These are phyloP conservation scores for Euzophera pinguis DNA, from an alignment of 2,888 invertebrate genomes.

Conservation along the genomic window DNA sequence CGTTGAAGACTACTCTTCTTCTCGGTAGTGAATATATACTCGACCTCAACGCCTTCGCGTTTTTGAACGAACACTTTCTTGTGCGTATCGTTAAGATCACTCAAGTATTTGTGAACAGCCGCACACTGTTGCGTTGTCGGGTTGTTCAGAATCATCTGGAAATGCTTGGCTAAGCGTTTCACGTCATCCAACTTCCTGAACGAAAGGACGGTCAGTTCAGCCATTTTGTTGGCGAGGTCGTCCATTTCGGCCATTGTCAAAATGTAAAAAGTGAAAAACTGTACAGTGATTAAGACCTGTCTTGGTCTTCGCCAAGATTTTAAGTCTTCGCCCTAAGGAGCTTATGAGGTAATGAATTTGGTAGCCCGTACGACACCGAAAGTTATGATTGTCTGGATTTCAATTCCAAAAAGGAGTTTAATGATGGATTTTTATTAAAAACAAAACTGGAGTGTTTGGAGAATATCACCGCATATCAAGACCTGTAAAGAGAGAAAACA, in stretches of 20 bases:
- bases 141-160: constrained; percentile 54
- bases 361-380: constrained; percentile 31
- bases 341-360: constrained; percentile 20
- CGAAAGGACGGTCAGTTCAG: constrained; percentile 57
- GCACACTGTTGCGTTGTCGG: constrained; percentile 50
- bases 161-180: constrained; percentile 59
- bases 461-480: constrained; percentile 74
- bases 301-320: constrained; percentile 33
- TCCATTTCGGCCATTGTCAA: constrained; percentile 32
- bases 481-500: constrained; percentile 53
- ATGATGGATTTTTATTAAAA: constrained; percentile 38
- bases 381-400: constrained; percentile 15
- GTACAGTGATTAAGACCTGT: constrained; percentile 43
- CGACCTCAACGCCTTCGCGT: constrained; percentile 64
- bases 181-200: constrained; percentile 65
- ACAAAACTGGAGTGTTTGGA: constrained; percentile 43
- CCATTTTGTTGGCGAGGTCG: constrained; percentile 41
- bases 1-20: constrained; percentile 67
- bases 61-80: constrained; percentile 52
- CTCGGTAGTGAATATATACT: constrained; percentile 71
- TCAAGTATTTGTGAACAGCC: constrained; percentile 48
- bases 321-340: constrained; percentile 22
- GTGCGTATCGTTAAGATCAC: constrained; percentile 53
- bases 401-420: constrained; percentile 26
- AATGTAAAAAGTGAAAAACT: constrained; percentile 30